Evolutionary conservation across 2,888 invertebrate species (phyloP).

Genomic region (Brachyopa scutellaris): DNA sequence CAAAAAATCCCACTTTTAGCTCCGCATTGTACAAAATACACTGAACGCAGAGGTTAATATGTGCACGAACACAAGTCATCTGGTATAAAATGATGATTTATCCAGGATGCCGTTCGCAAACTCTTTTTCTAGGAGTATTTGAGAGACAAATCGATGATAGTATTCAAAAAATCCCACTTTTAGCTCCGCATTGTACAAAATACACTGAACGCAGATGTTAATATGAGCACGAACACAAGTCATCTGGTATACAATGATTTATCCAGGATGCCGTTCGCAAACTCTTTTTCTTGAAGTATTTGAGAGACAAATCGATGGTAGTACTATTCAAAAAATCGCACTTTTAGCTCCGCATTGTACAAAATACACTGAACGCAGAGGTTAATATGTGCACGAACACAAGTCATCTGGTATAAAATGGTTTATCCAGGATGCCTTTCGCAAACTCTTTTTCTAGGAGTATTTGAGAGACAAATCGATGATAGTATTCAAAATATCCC

Average conservation of each 20-base stretch:
- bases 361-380: not conserved
- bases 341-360: not conserved
- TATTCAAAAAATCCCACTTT: slow-evolving; percentile 2
- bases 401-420: slow-evolving; percentile 46
- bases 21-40: not conserved
- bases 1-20: slow-evolving; percentile 1
- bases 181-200: not conserved
- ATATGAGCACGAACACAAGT: slow-evolving; percentile 8
- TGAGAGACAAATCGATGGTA: slow-evolving; percentile 10
- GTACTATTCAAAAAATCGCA: not conserved
- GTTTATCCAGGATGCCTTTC: slow-evolving; percentile 49
- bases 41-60: not conserved
- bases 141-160: slow-evolving; percentile 7
- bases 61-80: slow-evolving; percentile 15
- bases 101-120: slow-evolving; percentile 19
- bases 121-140: slow-evolving; percentile 7
- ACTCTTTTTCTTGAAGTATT: not conserved
- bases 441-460: slow-evolving; percentile 30
- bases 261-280: slow-evolving; percentile 12
- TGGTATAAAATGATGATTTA: not conserved
- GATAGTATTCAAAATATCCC: not conserved
- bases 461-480: slow-evolving; percentile 37
- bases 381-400: slow-evolving; percentile 25
- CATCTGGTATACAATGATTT: slow-evolving; percentile 1
- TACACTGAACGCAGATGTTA: not conserved